Base-by-base conservation (phyloP, 2,113 vertebrate genomes). In the Esox niger region DNA sequence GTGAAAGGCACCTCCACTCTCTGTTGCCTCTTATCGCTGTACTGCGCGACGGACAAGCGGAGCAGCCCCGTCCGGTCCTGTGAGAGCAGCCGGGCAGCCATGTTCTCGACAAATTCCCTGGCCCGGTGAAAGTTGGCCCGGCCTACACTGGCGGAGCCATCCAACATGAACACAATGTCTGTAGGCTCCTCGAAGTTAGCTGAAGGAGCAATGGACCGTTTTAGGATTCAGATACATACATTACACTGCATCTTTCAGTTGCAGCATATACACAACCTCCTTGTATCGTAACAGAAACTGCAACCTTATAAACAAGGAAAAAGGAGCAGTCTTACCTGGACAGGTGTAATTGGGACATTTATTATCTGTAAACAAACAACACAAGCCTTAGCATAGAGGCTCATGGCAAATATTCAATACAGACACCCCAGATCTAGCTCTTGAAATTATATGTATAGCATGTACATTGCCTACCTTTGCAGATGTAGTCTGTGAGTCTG, bases 131-230 rank as follows among this genome's bases (percentile, higher is more conserved):
- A 78, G 76, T 81, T 81, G 21, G 17, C 58, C 38, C 52, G 55
- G 29, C 76, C 73, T 58, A 76, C 79, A 31, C 76, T 79, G 59
- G 66, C 73, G 4, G 76, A 79, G 0, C 76, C 79, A 10, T 82
- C 79, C 63, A 79, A 30, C 73, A 82, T 35, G 60, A 79, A 75
- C 23, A 70, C 63, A 21, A 82, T 76, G 47, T 79, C 79, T 10
- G 73, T 66, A 20, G 69, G 38, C 46, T 73, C 64, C 35, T 64
- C 49, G 66, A 82, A 82, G 27, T 66, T 58, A 54, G 74, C 79
- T 79, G 64, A 59, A 55, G 35, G 15, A 75, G 65, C 38, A 32
- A 7, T 29, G 25, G n/a, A 32, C 26, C 8, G 27, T 46, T 38
- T 33, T 68, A 29, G 58, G 6, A 15, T 38, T 13, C 11, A 33